Conservation (phyloP, 2,113 vertebrate genomes). For the Phyllostomus hastatus region DNA sequence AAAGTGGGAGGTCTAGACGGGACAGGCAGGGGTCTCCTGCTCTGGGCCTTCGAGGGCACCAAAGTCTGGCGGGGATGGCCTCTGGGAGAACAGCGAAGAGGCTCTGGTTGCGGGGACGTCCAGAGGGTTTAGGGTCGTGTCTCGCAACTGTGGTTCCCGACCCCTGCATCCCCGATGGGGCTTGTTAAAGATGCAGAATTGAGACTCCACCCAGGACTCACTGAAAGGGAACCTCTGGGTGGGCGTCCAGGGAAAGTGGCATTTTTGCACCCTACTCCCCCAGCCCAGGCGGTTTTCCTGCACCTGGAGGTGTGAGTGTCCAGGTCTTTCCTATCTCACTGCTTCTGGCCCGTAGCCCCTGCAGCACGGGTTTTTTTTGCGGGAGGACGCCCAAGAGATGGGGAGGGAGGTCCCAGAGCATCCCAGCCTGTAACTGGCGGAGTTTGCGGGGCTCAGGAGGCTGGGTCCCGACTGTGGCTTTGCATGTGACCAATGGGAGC, state of each 20-base stretch:
- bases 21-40: neutral
- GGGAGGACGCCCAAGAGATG: neutral
- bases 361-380: fast-evolving
- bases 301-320: fast-evolving
- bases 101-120: no score
- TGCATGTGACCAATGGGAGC: no score
- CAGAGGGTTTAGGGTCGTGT: neutral
- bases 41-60: neutral
- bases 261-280: fast-evolving
- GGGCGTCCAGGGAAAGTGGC: neutral
- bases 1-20: neutral
- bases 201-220: neutral
- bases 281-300: fast-evolving
- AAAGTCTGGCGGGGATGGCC: neutral
- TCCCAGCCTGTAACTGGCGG: fast-evolving
- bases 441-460: neutral
- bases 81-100: no score
- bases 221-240: neutral
- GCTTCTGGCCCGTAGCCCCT: neutral
- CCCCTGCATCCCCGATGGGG: fast-evolving
- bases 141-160: neutral
- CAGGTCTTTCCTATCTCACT: neutral
- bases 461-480: neutral
- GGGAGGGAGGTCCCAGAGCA: neutral
- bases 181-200: neutral